Evolutionary conservation across 2,888 invertebrate genomes (phyloP).

Genomic region (Vanessa cardui): DNA sequence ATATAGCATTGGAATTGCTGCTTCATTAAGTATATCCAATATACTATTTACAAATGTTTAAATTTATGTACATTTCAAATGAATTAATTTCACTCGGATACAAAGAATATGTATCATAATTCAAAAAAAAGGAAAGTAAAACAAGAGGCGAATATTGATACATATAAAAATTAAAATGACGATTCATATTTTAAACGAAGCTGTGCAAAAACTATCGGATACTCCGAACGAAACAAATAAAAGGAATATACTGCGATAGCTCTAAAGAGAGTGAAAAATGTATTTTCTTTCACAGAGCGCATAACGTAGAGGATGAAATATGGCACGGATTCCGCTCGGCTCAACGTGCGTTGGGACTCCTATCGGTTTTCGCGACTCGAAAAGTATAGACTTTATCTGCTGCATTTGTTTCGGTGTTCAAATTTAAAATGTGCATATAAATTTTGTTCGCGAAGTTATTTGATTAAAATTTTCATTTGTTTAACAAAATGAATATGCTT

Average conservation of each 20-base stretch:
- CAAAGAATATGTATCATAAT: no score
- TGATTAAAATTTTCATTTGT: not conserved
- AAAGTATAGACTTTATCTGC: constrained; percentile 71
- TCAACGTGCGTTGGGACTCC: constrained; percentile 71
- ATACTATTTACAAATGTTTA: no score
- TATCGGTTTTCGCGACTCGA: constrained; percentile 73
- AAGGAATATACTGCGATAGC: constrained; percentile 63
- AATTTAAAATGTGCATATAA: constrained; percentile 11
- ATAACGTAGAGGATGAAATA: constrained; percentile 79
- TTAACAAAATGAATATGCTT: not conserved
- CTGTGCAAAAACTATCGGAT: constrained; percentile 24
- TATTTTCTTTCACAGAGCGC: constrained; percentile 81
- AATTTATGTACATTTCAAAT: no score
- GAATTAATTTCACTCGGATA: no score
- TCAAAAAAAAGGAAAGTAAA: no score
- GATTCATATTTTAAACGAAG: constrained; percentile 23
- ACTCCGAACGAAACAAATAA: constrained; percentile 56
- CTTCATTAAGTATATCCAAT: no score
- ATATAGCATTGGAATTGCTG: no score
- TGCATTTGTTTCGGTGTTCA: constrained; percentile 68
- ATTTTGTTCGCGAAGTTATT: not conserved
- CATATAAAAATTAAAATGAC: constrained; percentile 14
- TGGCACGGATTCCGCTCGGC: constrained; percentile 76
- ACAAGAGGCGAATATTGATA: not conserved
- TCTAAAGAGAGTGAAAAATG: constrained; percentile 79